Conservation (phyloP, 2,113 vertebrate species). For the Catharus bicknelli region DNA sequence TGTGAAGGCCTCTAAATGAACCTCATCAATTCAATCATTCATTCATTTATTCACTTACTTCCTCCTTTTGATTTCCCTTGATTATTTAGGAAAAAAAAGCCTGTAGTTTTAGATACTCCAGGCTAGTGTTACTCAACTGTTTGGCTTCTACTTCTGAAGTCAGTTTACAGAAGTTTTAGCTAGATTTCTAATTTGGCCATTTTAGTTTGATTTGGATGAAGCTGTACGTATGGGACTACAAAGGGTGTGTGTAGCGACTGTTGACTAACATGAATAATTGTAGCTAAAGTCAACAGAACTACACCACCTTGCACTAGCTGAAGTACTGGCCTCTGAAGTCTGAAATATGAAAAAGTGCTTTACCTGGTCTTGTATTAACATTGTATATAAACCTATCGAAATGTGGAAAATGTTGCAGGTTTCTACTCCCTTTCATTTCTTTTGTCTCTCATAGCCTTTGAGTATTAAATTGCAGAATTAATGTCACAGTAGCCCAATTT, state of each 20-base stretch:
- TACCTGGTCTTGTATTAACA: neutral
- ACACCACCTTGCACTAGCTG: neutral
- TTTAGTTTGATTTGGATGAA: neutral
- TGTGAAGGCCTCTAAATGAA: slow-evolving; percentile 17
- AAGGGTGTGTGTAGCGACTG: neutral
- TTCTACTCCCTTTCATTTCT: neutral
- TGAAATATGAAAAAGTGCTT: neutral
- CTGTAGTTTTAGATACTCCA: neutral
- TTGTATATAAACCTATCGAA: neutral
- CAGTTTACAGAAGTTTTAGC: neutral
- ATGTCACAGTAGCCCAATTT: slow-evolving; percentile 62
- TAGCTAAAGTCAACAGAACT: neutral
- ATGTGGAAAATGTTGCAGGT: neutral
- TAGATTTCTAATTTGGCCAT: neutral
- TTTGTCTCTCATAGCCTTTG: slow-evolving; percentile 13
- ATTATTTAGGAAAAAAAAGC: neutral
- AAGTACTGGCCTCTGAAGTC: neutral
- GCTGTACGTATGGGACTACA: neutral
- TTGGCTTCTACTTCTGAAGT: neutral
- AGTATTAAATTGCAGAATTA: slow-evolving; percentile 70
- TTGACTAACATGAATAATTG: neutral
- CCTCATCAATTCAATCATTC: neutral
- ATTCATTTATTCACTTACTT: neutral
- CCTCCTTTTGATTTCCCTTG: neutral
- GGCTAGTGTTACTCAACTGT: neutral